Evolutionary conservation across 2,888 invertebrate genomes (phyloP).

Genomic region (Heliconius hortense): DNA sequence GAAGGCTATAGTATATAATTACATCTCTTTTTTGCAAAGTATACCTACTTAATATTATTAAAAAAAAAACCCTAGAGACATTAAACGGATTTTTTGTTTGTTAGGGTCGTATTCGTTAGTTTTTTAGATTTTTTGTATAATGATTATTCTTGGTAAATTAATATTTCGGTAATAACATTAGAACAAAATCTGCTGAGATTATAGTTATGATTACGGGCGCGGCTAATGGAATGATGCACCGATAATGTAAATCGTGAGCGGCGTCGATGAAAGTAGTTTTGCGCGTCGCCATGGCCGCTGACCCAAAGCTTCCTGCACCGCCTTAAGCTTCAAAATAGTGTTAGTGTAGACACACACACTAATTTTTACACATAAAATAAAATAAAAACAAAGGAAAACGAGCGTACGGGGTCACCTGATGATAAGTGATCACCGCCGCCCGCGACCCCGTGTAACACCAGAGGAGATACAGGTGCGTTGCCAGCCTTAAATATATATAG

Average conservation of each 20-base stretch:
- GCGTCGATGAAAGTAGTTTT: constrained; percentile 50
- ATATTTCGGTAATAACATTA: constrained; percentile 40
- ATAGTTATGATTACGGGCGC: constrained; percentile 41
- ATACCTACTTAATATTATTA: background rate
- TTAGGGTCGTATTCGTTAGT: too few species aligned
- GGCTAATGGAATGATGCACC: constrained; percentile 48
- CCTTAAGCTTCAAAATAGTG: constrained; percentile 37
- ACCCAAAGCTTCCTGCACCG: constrained; percentile 43
- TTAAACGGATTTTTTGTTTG: background rate
- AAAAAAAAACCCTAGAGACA: background rate
- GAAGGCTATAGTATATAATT: background rate
- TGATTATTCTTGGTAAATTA: background rate
- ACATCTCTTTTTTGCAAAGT: background rate
- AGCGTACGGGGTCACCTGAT: too few species aligned
- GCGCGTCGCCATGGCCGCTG: constrained; percentile 45
- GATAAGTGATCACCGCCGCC: too few species aligned
- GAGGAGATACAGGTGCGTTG: too few species aligned
- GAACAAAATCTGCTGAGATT: constrained; percentile 41
- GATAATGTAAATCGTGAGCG: constrained; percentile 48
- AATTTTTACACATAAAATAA: background rate
- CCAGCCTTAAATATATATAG: too few species aligned
- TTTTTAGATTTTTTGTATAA: too few species aligned
- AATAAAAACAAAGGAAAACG: too few species aligned
- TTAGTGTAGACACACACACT: constrained; percentile 17
- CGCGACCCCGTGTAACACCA: too few species aligned